These are phyloP conservation scores for Pseudolycoriella hygida DNA, from an alignment of 2,888 invertebrate genomes.

Conservation along the genomic window DNA sequence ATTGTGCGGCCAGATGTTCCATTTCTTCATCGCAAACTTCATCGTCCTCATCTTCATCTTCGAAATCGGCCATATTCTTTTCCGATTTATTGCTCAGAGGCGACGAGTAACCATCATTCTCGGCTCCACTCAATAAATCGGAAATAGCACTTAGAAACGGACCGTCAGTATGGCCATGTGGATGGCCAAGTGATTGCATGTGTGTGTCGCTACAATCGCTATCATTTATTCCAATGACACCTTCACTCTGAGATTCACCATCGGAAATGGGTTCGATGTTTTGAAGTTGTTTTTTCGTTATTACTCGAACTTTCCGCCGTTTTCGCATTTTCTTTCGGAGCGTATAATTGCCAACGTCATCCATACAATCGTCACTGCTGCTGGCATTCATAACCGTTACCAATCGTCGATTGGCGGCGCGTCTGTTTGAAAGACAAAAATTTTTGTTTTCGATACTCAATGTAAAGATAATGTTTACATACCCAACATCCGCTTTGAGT, in stretches of 20 bases:
- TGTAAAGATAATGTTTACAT: slow-evolving; percentile 1
- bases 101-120: slow-evolving; percentile 79
- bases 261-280: slow-evolving; percentile 40
- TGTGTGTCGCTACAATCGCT: slow-evolving; percentile 26
- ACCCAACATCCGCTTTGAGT: slow-evolving; percentile 5
- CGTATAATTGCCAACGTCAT: background rate
- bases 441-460: background rate
- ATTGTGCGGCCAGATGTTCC: slow-evolving; percentile 53
- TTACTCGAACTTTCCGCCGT: slow-evolving; percentile 27
- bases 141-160: slow-evolving; percentile 33
- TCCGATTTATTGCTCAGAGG: slow-evolving; percentile 84
- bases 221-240: slow-evolving; percentile 20
- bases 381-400: slow-evolving; percentile 1
- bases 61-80: slow-evolving; percentile 87
- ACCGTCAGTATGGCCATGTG: slow-evolving; percentile 29
- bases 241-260: slow-evolving; percentile 38
- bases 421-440: too few species aligned
- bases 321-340: slow-evolving; percentile 16
- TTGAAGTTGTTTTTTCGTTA: slow-evolving; percentile 29
- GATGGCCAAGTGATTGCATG: slow-evolving; percentile 24
- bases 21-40: slow-evolving; percentile 75
- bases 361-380: slow-evolving; percentile 4
- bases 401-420: slow-evolving; percentile 5
- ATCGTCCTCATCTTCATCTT: slow-evolving; percentile 68
- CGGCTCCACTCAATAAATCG: slow-evolving; percentile 37